These are phyloP conservation scores for Parthenolecanium corni DNA, from an alignment of 2,888 invertebrate species.

Conservation along the genomic window DNA sequence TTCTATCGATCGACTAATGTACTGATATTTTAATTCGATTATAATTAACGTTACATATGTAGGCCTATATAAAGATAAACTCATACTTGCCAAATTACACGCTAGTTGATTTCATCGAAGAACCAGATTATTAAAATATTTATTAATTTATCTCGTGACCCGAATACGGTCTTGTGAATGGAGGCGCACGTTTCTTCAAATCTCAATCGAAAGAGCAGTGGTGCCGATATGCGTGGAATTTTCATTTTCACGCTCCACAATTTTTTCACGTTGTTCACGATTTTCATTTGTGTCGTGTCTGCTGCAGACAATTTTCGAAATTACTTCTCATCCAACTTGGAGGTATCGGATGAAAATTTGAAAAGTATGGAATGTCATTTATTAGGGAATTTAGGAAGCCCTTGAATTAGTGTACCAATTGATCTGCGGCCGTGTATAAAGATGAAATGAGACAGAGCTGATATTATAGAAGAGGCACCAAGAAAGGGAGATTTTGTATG, in stretches of 20 bases:
- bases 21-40: too few relatives aligned
- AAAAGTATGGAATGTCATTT: too few relatives aligned
- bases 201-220: background rate
- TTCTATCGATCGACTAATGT: too few relatives aligned
- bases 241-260: background rate
- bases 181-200: conserved; percentile 9
- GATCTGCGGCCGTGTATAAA: background rate
- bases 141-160: conserved; percentile 21
- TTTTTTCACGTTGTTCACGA: too few relatives aligned
- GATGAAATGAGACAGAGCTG: conserved; percentile 3
- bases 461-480: conserved; percentile 14
- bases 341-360: too few relatives aligned
- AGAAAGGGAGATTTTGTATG: conserved; percentile 13
- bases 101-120: conserved; percentile 17
- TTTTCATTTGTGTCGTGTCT: too few relatives aligned
- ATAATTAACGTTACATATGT: too few relatives aligned
- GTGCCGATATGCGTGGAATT: background rate
- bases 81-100: conserved; percentile 22
- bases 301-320: too few relatives aligned
- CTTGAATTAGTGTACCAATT: background rate
- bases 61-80: background rate
- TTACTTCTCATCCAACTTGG: too few relatives aligned
- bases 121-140: conserved; percentile 21
- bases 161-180: conserved; percentile 8
- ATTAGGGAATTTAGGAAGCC: conserved; percentile 6